A percentile compares a stretch with the other conserved stretches of the same genome.
These are phyloP conservation scores for Ceyx melanurus DNA, from an alignment of 2,113 vertebrate genomes.

Conservation along the genomic window DNA sequence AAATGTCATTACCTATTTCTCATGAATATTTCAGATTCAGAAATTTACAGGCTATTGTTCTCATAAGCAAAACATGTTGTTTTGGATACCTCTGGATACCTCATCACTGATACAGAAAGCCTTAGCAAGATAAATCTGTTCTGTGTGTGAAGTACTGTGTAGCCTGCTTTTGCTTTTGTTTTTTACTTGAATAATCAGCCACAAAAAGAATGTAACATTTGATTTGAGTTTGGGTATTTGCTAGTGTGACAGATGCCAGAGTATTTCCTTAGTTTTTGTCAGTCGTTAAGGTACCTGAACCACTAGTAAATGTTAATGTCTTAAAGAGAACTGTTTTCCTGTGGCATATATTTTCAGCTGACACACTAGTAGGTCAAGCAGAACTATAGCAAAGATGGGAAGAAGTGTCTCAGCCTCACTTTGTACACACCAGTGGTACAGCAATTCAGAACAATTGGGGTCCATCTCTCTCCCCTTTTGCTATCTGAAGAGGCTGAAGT, in stretches of 20 bases:
- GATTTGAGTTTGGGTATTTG: conserved; percentile 32
- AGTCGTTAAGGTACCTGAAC: conserved; percentile 1
- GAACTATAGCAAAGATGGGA: not conserved
- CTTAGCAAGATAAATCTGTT: not conserved
- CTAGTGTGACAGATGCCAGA: not conserved
- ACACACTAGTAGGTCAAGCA: not conserved
- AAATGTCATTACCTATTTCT: conserved; percentile 48
- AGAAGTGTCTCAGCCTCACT: not conserved
- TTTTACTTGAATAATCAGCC: not conserved
- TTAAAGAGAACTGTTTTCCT: conserved; percentile 9
- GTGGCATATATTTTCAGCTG: not conserved
- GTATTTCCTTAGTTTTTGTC: conserved; percentile 44
- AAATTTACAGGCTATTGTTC: conserved; percentile 54
- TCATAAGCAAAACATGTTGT: conserved; percentile 24
- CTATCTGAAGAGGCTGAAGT: not conserved
- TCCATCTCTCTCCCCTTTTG: not conserved
- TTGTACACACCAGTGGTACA: accelerated
- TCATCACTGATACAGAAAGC: not conserved
- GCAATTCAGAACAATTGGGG: not conserved
- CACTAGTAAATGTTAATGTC: not conserved
- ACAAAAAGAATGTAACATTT: not conserved
- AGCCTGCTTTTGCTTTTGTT: not conserved
- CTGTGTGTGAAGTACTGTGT: not conserved
- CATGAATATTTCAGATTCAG: conserved; percentile 44
- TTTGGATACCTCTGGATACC: not conserved